phyloP scores from a whole-genome alignment of 92 coral and sea anemone genomes.

The Siderastrea radians region DNA sequence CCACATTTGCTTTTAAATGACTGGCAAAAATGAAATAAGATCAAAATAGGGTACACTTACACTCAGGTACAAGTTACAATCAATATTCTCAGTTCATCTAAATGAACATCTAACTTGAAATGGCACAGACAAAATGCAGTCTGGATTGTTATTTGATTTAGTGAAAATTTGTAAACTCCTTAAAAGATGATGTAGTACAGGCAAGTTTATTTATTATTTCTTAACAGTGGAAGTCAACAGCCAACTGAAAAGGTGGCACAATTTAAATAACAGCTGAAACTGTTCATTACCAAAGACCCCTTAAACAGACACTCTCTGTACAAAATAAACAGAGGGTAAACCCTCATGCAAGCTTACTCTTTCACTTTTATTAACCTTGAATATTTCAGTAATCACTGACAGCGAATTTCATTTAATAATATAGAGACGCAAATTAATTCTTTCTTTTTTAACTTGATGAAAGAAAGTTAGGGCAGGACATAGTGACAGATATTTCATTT shows the following conservation, averaged over 20 bases:
- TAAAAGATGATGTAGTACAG: background rate
- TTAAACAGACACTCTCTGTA: slow-evolving; percentile 17
- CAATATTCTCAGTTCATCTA: background rate
- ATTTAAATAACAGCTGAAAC: slow-evolving; percentile 42
- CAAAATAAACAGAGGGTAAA: background rate
- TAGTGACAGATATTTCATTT: slow-evolving; percentile 37
- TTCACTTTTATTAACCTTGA: background rate
- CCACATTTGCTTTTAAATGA: background rate
- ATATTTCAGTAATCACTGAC: background rate
- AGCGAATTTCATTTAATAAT: background rate
- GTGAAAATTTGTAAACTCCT: too few species aligned
- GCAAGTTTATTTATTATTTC: slow-evolving; percentile 17
- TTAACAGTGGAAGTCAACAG: background rate
- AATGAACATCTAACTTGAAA: background rate
- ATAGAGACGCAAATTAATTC: slow-evolving; percentile 13
- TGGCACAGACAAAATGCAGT: background rate
- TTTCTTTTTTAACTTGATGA: slow-evolving; percentile 19
- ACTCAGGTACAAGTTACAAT: too few species aligned
- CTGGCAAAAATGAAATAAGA: background rate
- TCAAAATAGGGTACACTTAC: background rate
- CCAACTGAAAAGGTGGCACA: slow-evolving; percentile 14
- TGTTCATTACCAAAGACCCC: background rate
- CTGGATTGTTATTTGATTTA: background rate
- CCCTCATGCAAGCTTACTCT: background rate
- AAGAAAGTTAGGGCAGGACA: slow-evolving; percentile 32